A percentile compares a stretch with the other conserved stretches of the same genome.
Evolutionary conservation across 1,140 invertebrate species (phyloP).

Genomic region (Holcopasites calliopsidis): DNA sequence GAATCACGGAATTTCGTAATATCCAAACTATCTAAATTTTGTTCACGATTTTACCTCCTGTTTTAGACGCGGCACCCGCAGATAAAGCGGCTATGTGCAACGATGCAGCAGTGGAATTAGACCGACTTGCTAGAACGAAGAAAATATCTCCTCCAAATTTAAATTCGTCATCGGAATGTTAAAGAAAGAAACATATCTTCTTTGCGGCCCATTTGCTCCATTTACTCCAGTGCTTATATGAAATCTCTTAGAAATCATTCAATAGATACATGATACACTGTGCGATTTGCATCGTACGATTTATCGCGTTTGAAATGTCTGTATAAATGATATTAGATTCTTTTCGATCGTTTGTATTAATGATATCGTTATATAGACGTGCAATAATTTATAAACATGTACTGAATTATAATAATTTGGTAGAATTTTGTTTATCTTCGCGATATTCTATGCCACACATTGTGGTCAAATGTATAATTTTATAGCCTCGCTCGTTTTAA

Average conservation of each 20-base stretch:
- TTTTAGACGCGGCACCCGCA: slow-evolving; percentile 76
- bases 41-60: background rate
- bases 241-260: background rate
- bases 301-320: background rate
- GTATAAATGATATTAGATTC: background rate
- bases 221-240: background rate
- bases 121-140: slow-evolving; percentile 89
- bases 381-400: background rate
- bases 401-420: background rate
- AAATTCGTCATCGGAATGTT: slow-evolving; percentile 74
- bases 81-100: slow-evolving; percentile 88
- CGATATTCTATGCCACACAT: background rate
- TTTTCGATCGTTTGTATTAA: background rate
- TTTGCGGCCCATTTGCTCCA: slow-evolving; percentile 34
- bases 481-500: background rate
- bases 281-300: background rate
- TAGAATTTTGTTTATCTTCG: background rate
- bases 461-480: background rate
- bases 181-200: slow-evolving; percentile 40
- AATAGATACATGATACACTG: background rate
- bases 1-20: background rate
- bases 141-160: slow-evolving; percentile 79
- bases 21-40: background rate
- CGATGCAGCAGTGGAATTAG: slow-evolving; percentile 95
- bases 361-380: background rate